A percentile compares a stretch with the other conserved stretches of the same genome.
Conservation (phyloP, 2,797 vertebrate genomes). For the Acipenser oxyrinchus region DNA sequence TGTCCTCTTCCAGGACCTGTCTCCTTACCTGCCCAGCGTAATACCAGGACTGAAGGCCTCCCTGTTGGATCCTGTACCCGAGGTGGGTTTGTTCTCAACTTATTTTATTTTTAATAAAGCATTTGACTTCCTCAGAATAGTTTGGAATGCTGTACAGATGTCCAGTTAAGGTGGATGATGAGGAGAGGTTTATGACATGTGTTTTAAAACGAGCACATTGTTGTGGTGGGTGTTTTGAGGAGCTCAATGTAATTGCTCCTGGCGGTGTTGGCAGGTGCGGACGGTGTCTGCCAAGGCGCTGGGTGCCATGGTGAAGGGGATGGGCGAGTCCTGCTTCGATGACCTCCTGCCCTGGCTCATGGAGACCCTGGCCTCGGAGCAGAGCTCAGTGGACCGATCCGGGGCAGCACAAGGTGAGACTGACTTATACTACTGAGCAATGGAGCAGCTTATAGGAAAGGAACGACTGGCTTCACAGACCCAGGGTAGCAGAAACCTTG, state of each 20-base stretch:
- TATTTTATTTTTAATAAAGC: not conserved
- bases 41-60: slow-evolving; percentile 92
- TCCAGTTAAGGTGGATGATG: no score
- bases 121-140: no score
- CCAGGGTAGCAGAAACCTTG: no score
- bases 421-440: not conserved
- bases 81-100: slow-evolving; percentile 56
- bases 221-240: not conserved
- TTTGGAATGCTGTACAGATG: no score
- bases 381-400: slow-evolving; percentile 96
- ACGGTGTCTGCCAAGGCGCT: slow-evolving; percentile 94
- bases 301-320: slow-evolving; percentile 97
- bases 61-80: slow-evolving; percentile 90
- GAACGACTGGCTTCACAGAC: no score
- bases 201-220: not conserved
- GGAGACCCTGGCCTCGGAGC: slow-evolving; percentile 93
- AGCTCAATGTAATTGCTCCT: not conserved
- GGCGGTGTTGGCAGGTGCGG: slow-evolving; percentile 66
- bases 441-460: not conserved
- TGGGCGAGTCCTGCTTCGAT: slow-evolving; percentile 94
- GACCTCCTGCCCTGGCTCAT: slow-evolving; percentile 95
- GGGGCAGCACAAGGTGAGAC: slow-evolving; percentile 87
- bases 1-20: slow-evolving; percentile 72
- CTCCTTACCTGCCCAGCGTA: slow-evolving; percentile 92
- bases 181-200: no score